Base-by-base conservation (phyloP, 2,888 invertebrate species). In the Nemurella pictetii region DNA sequence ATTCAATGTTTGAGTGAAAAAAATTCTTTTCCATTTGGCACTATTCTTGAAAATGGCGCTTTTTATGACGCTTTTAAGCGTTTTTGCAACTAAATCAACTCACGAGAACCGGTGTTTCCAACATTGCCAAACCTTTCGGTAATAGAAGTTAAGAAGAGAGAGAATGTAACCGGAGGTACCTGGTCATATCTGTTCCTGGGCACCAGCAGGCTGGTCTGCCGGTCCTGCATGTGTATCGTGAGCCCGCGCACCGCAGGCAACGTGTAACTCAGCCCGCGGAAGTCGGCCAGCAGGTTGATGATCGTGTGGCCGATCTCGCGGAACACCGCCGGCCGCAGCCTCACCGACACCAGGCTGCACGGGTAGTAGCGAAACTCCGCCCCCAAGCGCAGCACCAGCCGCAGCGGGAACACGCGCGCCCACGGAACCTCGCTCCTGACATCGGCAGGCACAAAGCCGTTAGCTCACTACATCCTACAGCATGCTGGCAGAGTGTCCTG, bases 301-400 rank as follows among this genome's bases (percentile, higher is more conserved):
- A 97, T 96, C 12, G 97, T 97, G 89, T 96, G 96, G 0, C 96
- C 96, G 85, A 97, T 95, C 91, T 97, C 96, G 35, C 94, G 95
- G 89, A 95, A 97, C 4, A 96, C 95, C 0, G 96, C 94, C 87
- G 95, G 95, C 20, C 97, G 91, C 88, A 94, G 93, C 29, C 96
- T 92, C 26, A 95, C 93, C 26, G 96, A 96, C 83, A 97, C 94
- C 86, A 97, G 91, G 0, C 96, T 96, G 89, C 95, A 95, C 0
- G 97, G 97, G 90, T 97, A 97, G 89, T 96, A 96, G 86, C 96
- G 93, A 90, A 95, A 96, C 89, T 96, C 96, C 1, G 96, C 96
- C 0, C 97, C 97, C 36, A 97, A 91, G 85, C 97, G 92, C 83
- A 97, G 90, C 89, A 96, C 92, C 36, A 97, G 90, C 15, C 97